A percentile compares a stretch with the other conserved stretches of the same genome.
Evolutionary conservation across 2,113 vertebrate species (phyloP).

Genomic region (Eclectus roratus): DNA sequence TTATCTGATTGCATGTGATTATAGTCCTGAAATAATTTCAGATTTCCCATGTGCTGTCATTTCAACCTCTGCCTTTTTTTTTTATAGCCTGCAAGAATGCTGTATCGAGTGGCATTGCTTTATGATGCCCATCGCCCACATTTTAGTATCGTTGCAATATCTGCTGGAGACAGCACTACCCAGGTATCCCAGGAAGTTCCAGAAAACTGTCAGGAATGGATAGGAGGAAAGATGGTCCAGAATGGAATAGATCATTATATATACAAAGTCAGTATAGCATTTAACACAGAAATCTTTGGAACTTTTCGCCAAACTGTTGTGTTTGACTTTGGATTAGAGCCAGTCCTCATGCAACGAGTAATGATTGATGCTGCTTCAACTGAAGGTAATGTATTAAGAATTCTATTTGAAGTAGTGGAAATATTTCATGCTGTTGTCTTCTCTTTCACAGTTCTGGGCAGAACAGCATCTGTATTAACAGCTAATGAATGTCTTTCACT

Average conservation of each 20-base stretch:
- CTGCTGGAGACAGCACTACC: slow-evolving; percentile 83
- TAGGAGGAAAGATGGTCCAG: slow-evolving; percentile 82
- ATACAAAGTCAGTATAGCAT: slow-evolving; percentile 93
- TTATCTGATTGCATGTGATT: not conserved
- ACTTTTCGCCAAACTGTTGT: slow-evolving; percentile 98
- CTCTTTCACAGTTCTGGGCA: not conserved
- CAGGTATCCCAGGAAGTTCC: slow-evolving; percentile 88
- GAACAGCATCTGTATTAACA: not conserved
- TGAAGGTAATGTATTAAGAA: slow-evolving; percentile 83
- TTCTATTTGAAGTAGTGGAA: not conserved
- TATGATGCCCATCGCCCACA: slow-evolving; percentile 98
- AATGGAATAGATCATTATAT: slow-evolving; percentile 95
- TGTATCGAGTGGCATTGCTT: slow-evolving; percentile 92
- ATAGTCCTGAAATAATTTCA: not conserved
- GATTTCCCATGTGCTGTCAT: slow-evolving; percentile 1
- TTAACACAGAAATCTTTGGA: slow-evolving; percentile 98
- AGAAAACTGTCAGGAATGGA: slow-evolving; percentile 94
- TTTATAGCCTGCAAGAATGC: slow-evolving; percentile 88
- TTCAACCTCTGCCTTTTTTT: slow-evolving; percentile 43
- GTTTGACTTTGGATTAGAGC: slow-evolving; percentile 97
- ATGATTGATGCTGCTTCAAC: slow-evolving; percentile 99
- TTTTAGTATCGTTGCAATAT: slow-evolving; percentile 92
- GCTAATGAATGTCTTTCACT: not conserved
- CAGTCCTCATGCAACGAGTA: slow-evolving; percentile 97
- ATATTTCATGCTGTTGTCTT: not conserved